Evolutionary conservation across 2,888 invertebrate genomes (phyloP).

Genomic region (Microctonus hyperodae): DNA sequence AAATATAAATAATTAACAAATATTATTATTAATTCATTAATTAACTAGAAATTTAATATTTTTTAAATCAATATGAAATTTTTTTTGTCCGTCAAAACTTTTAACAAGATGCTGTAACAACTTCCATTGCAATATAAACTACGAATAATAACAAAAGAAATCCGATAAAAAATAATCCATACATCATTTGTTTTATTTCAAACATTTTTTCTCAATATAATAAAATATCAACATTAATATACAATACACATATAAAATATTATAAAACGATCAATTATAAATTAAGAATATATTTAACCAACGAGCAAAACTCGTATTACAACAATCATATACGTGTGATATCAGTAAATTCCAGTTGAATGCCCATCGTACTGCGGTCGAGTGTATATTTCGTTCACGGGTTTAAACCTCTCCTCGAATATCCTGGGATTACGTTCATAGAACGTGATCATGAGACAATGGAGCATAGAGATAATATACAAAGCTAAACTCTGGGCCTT

Average conservation of each 20-base stretch:
- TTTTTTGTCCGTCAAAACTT: background rate
- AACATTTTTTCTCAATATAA: too few relatives aligned
- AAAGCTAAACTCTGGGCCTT: conserved; percentile 27
- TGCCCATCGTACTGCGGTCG: conserved; percentile 26
- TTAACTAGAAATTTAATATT: background rate
- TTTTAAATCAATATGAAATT: background rate
- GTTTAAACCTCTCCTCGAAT: conserved; percentile 28
- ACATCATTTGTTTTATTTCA: background rate
- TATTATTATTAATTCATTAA: background rate
- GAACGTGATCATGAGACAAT: conserved; percentile 36
- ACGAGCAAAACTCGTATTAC: conserved; percentile 3
- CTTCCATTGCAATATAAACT: too few relatives aligned
- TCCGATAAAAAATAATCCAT: background rate
- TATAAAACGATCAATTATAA: conserved; percentile 3
- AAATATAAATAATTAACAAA: background rate
- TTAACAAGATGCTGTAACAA: too few relatives aligned
- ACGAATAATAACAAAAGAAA: conserved; percentile 4
- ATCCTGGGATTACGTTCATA: conserved; percentile 33
- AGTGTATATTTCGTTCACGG: conserved; percentile 30
- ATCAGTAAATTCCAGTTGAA: conserved; percentile 35
- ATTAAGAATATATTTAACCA: conserved; percentile 18
- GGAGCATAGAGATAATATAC: conserved; percentile 32
- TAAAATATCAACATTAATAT: too few relatives aligned
- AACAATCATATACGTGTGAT: conserved; percentile 21
- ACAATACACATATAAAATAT: background rate